Base-by-base conservation (phyloP, 2,797 vertebrate species). In the Malacoraja senta region DNA sequence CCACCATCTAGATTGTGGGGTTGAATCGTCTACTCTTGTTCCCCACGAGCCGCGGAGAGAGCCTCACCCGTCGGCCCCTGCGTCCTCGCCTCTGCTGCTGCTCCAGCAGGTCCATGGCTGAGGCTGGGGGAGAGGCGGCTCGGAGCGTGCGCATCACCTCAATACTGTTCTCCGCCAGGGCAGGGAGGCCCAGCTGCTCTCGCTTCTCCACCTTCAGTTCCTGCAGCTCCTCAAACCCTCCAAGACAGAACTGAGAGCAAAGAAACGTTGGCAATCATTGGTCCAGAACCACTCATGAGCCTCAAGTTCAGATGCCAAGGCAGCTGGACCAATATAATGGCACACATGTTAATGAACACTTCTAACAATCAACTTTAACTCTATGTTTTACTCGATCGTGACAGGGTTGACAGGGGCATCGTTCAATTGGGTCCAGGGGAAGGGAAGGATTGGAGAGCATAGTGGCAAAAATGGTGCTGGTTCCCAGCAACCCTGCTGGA, bases 141-240 rank as follows among this genome's bases (percentile, higher is more conserved):
- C 98, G 96, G 98, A 99, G 98, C 95, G 96, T 97, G 80, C 97
- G 95, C 93, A 98, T 97, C 95, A 99, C 98, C 95, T 98, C 97
- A 95, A 99, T 98, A 95, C 98, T 99, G 97, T 99, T 98, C 95
- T 99, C 99, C 0, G 98, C 97, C 94, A 99, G 95, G 0, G 98
- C 96, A 0, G 97, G 96, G 83, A 99, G 96, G 93, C 95, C 96
- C 94, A 98, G 93, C 44, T 97, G 96, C 93, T 96, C 96, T 7
- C 98, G 95, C 93, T 96, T 96, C 84, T 95, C 95, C 93, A 98
- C 96, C 95, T 99, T 99, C 96, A 98, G 96, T 84, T 95, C 95
- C 96, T 99, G 98, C 15, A 99, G 96, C 93, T 97, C 97, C 94
- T 98, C 97, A 8, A 99, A 99, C 2, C 99, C 98, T 7, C 99